phyloP scores from a whole-genome alignment of 2,797 vertebrate species.

The Phataginus tricuspis region DNA sequence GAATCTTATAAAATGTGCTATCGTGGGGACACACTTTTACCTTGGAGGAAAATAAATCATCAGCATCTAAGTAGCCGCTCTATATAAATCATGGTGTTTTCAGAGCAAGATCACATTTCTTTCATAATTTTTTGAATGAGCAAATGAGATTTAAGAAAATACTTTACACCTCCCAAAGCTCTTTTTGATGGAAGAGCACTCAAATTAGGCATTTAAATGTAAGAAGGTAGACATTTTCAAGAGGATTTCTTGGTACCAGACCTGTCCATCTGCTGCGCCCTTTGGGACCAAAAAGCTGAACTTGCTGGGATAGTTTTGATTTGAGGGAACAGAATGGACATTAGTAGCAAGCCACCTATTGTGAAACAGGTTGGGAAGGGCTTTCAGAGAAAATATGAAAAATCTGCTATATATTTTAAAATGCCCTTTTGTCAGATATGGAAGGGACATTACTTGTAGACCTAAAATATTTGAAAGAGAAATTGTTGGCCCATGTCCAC shows the following conservation, averaged over 20 bases:
- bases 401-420: constrained; percentile 61
- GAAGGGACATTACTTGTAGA: constrained; percentile 58
- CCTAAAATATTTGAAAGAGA: constrained; percentile 68
- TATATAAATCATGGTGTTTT: neutral
- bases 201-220: constrained; percentile 70
- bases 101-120: neutral
- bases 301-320: neutral
- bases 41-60: neutral
- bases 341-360: constrained; percentile 58
- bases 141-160: constrained; percentile 34
- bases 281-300: constrained; percentile 32
- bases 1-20: constrained; percentile 11
- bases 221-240: constrained; percentile 7
- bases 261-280: accelerated
- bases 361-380: constrained; percentile 46
- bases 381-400: constrained; percentile 71
- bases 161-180: constrained; percentile 60
- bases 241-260: neutral
- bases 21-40: neutral
- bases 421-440: neutral
- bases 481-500: constrained; percentile 18
- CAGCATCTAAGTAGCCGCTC: neutral
- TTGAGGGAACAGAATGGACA: constrained; percentile 19
- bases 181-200: constrained; percentile 68
- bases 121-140: neutral